Conservation (phyloP, 2,797 vertebrate genomes). For the Argya squamiceps region DNA sequence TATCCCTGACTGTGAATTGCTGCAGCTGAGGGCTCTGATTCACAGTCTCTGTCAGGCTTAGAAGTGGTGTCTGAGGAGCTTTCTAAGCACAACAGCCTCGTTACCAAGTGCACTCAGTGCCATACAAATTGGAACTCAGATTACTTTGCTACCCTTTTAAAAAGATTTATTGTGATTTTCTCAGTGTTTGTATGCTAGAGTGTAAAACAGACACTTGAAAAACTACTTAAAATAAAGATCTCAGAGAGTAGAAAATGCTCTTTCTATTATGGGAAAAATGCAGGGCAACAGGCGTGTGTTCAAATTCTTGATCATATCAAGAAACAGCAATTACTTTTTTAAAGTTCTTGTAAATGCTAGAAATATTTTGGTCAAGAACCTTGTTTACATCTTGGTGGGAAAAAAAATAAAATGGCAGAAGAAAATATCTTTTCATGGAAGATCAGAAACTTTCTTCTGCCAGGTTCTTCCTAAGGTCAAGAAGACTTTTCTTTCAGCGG, state of each 20-base stretch:
- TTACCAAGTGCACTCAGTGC: neutral
- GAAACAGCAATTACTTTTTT: neutral
- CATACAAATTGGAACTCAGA: neutral
- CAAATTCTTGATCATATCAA: neutral
- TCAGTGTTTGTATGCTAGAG: neutral
- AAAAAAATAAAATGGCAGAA: neutral
- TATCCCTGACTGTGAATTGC: conserved; percentile 23
- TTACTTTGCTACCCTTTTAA: neutral
- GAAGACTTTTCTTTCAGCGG: neutral
- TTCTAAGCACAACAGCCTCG: neutral
- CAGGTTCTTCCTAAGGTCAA: neutral
- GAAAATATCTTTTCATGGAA: neutral
- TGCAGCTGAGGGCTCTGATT: conserved; percentile 22
- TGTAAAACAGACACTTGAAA: neutral
- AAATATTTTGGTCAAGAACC: neutral
- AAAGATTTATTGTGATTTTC: neutral
- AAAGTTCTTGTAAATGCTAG: neutral
- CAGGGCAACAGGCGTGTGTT: rapidly evolving
- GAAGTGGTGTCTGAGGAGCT: neutral
- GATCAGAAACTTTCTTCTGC: neutral
- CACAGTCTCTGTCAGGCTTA: neutral
- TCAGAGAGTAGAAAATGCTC: neutral
- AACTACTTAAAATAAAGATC: neutral
- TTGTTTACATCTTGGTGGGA: neutral
- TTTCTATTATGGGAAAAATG: rapidly evolving